Evolutionary conservation across 2,888 invertebrate genomes (phyloP), one percentile per base, ranked within the genome.

Genomic region (Rhingia campestris): DNA sequence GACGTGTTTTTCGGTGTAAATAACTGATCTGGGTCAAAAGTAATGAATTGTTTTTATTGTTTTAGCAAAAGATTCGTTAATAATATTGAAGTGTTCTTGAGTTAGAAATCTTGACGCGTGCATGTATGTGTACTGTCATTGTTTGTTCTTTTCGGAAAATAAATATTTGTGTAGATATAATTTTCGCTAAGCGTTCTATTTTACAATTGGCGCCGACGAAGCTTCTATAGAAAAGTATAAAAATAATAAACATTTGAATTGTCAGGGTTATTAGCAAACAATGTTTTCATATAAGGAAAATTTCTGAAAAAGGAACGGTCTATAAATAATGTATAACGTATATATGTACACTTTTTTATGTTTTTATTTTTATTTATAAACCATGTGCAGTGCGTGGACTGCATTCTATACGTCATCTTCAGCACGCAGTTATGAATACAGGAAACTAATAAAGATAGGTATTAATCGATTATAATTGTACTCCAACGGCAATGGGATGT

Each of bases 21-120:
- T 53, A 63, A 58, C 75, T 74, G 75, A 75, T 81, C 81, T 75
- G 59, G 81, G 63, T 81, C 75, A 81, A 81, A 75, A 75, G 14
- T 51, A 75, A 75, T 56, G 6, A 35, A 51, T 35, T 22, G 22
- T 22, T 74, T 56, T 35, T 43, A 43, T 30, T 51, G 35, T 58
- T 58, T 58, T 41, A 43, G 49, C 58, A 4, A 43, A 43, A 7
- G 59, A 45, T 12, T 59, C 43, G 43, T 58, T 12, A n/a, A 30
- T 58, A 22, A 12, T 30, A 12, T 43, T 58, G 32, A 32, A 39
- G 43, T 43, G 30, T 6, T 43, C 58, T 43, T 33, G 41, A 41
- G n/a, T 3, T 14, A 12, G 7, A 14, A 51, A 51, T 12, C 14
- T 54, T 14, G 35, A 35, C 7, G 12, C 9, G 22, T 3, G 56